Evolutionary conservation across 2,113 vertebrate species (phyloP).

Genomic region (Gallinago undulata): DNA sequence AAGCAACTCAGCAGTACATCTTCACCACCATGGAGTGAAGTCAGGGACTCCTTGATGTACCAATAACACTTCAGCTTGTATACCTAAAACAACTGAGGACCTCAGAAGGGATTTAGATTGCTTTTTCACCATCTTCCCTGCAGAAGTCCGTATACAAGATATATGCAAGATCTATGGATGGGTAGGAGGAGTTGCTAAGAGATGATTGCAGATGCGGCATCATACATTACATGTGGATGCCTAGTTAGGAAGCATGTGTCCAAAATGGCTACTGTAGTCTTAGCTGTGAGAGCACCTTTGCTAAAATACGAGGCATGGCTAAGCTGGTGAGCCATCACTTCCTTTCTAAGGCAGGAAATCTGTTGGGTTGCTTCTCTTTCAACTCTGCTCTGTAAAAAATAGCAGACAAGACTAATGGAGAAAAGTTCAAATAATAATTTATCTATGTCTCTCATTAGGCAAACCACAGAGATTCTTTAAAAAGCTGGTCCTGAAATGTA

Average conservation of each 20-base stretch:
- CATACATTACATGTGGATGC: neutral
- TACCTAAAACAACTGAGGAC: neutral
- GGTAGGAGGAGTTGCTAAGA: neutral
- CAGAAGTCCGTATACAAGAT: neutral
- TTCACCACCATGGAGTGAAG: neutral
- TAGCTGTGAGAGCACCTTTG: constrained; percentile 32
- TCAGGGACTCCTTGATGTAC: neutral
- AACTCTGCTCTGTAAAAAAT: constrained; percentile 5
- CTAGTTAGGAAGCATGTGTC: neutral
- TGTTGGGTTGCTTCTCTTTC: constrained; percentile 14
- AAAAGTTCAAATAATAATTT: constrained; percentile 1
- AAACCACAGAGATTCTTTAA: neutral
- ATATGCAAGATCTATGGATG: neutral
- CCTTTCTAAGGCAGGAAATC: constrained; percentile 50
- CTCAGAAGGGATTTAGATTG: neutral
- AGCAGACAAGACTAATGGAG: neutral
- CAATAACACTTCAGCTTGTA: neutral
- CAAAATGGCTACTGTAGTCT: constrained; percentile 27
- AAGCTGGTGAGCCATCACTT: neutral
- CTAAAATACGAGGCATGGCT: constrained; percentile 49
- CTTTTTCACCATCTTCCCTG: neutral
- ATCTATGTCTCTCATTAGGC: neutral
- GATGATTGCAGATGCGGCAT: neutral
- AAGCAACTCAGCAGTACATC: neutral
- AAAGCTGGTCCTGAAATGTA: neutral